Evolutionary conservation across 1,140 invertebrate genomes (phyloP).

Genomic region (Idris sp.): DNA sequence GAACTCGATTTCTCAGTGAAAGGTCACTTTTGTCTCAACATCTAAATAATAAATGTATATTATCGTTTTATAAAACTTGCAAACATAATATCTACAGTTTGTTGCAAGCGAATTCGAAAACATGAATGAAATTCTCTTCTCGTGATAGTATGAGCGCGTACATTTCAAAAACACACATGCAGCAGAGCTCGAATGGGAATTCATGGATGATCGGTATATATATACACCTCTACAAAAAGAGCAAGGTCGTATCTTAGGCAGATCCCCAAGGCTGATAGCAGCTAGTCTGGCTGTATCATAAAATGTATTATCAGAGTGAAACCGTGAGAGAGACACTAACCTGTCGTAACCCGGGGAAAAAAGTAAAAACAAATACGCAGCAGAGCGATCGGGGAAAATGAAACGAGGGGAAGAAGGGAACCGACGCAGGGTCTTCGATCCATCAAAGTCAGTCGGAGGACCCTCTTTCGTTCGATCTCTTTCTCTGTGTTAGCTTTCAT

Average conservation of each 20-base stretch:
- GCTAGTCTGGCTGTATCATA: constrained; percentile 7
- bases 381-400: constrained; percentile 20
- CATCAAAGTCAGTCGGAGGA: constrained; percentile 65
- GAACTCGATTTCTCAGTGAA: no score
- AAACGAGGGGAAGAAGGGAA: constrained; percentile 30
- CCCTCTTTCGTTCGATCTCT: constrained; percentile 53
- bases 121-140: constrained; percentile 20
- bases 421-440: constrained; percentile 64
- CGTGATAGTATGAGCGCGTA: constrained; percentile 7
- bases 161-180: constrained; percentile 10
- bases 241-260: constrained; percentile 44
- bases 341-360: constrained; percentile 59
- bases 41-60: no score
- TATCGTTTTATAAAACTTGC: no score
- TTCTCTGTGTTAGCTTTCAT: constrained; percentile 57
- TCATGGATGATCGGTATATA: constrained; percentile 18
- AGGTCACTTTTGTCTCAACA: no score
- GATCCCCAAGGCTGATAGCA: constrained; percentile 25
- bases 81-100: no score
- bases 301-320: no score
- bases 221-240: constrained; percentile 34
- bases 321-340: constrained; percentile 65
- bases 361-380: constrained; percentile 61
- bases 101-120: no score
- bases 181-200: constrained; percentile 5